These are phyloP conservation scores for Anadara kagoshimensis DNA, from an alignment of 1,140 invertebrate genomes.

Conservation along the genomic window DNA sequence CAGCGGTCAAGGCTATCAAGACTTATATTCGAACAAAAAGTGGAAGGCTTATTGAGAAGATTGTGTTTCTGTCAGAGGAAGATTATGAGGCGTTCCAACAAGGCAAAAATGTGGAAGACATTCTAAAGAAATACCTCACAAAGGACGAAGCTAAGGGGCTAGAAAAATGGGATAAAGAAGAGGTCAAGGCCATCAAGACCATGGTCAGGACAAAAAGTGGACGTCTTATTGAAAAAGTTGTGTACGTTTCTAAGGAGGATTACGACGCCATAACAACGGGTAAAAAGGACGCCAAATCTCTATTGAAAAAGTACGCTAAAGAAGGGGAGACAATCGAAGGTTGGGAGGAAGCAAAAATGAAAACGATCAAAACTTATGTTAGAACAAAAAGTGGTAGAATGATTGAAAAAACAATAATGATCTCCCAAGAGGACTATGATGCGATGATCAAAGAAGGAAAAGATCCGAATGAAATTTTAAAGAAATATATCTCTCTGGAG, in stretches of 20 bases:
- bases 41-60: conserved; percentile 67
- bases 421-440: conserved; percentile 70
- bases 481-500: conserved; percentile 66
- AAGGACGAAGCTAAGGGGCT: conserved; percentile 68
- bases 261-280: conserved; percentile 69
- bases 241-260: conserved; percentile 70
- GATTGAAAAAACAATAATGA: conserved; percentile 70
- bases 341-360: conserved; percentile 71
- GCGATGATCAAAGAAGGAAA: conserved; percentile 66
- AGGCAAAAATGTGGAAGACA: conserved; percentile 60
- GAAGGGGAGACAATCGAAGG: conserved; percentile 68
- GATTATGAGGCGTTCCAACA: conserved; percentile 69
- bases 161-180: conserved; percentile 71
- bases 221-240: conserved; percentile 66
- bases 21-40: conserved; percentile 72
- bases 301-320: conserved; percentile 67
- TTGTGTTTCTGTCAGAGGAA: conserved; percentile 68
- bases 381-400: conserved; percentile 71
- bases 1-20: conserved; percentile 70
- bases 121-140: conserved; percentile 67
- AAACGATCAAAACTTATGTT: conserved; percentile 70
- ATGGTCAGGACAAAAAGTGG: conserved; percentile 72
- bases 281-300: conserved; percentile 60
- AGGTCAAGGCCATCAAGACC: conserved; percentile 71
- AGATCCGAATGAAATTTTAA: conserved; percentile 62